A percentile compares a stretch with the other conserved stretches of the same genome.
Conservation (phyloP, 2,888 invertebrate species). For the Sarcophaga subvicina region DNA sequence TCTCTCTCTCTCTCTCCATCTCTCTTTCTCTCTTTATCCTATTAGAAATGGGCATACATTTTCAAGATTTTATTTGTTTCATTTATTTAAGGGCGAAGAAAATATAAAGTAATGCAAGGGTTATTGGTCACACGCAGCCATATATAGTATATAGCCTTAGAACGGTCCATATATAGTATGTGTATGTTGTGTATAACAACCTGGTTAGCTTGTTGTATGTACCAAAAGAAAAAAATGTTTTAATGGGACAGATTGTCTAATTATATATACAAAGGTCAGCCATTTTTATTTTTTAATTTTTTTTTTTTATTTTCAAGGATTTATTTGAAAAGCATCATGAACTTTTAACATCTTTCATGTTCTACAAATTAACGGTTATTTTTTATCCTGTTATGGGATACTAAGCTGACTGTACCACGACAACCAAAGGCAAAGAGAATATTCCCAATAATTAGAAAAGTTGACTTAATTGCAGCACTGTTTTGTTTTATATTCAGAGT, state of each 20-base stretch:
- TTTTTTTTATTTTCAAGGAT: slow-evolving; percentile 2
- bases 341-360: slow-evolving; percentile 58
- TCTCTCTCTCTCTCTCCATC: not conserved
- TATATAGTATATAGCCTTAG: not conserved
- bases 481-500: too few species aligned
- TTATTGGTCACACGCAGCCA: slow-evolving; percentile 38
- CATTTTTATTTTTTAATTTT: slow-evolving; percentile 11
- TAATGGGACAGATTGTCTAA: slow-evolving; percentile 45
- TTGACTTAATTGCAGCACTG: too few species aligned
- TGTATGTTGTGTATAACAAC: not conserved
- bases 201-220: not conserved
- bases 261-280: slow-evolving; percentile 51
- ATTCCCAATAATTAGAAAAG: too few species aligned
- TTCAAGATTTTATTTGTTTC: slow-evolving; percentile 53
- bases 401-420: too few species aligned
- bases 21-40: not conserved
- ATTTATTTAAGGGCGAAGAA: slow-evolving; percentile 37
- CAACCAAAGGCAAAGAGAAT: too few species aligned
- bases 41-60: slow-evolving; percentile 44
- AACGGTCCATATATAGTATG: not conserved
- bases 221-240: not conserved
- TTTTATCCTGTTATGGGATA: slow-evolving; percentile 7
- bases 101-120: slow-evolving; percentile 25
- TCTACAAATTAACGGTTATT: slow-evolving; percentile 60
- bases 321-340: slow-evolving; percentile 29